Evolutionary conservation across 2,888 invertebrate genomes (phyloP).

Genomic region (Ceriagrion tenellum): DNA sequence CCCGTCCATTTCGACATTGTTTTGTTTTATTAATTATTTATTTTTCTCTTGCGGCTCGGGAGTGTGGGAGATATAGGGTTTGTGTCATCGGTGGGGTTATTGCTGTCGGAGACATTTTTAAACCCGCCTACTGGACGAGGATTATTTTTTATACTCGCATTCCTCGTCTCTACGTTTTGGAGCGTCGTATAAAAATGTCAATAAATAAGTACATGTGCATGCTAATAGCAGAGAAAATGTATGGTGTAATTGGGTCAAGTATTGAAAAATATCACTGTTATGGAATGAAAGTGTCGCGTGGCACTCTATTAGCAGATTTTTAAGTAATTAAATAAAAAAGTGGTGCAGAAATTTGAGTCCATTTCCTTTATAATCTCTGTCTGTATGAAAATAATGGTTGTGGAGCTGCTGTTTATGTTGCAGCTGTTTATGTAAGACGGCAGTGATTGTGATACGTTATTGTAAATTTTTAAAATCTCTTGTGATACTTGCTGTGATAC

Average conservation of each 20-base stretch:
- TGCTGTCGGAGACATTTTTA: not conserved
- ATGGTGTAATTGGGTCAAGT: not conserved
- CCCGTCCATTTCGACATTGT: conserved; percentile 57
- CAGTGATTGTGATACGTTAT: too few species aligned
- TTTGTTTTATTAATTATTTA: conserved; percentile 64
- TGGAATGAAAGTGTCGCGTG: too few species aligned
- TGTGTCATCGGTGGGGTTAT: not conserved
- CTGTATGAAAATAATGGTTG: too few species aligned
- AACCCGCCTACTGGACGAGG: not conserved
- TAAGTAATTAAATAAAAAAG: too few species aligned
- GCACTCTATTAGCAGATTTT: too few species aligned
- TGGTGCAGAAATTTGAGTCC: too few species aligned
- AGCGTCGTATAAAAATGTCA: not conserved
- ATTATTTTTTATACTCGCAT: not conserved
- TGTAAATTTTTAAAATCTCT: too few species aligned
- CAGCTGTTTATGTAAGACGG: too few species aligned
- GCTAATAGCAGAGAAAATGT: not conserved
- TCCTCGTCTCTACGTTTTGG: not conserved
- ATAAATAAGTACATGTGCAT: not conserved
- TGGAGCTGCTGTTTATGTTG: too few species aligned
- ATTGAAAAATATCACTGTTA: not conserved
- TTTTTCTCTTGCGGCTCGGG: not conserved
- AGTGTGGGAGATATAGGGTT: not conserved
- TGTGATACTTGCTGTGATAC: too few species aligned
- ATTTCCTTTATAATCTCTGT: too few species aligned